Base-by-base conservation (phyloP, 2,797 vertebrate species). In the Hoplostethus mediterraneus region DNA sequence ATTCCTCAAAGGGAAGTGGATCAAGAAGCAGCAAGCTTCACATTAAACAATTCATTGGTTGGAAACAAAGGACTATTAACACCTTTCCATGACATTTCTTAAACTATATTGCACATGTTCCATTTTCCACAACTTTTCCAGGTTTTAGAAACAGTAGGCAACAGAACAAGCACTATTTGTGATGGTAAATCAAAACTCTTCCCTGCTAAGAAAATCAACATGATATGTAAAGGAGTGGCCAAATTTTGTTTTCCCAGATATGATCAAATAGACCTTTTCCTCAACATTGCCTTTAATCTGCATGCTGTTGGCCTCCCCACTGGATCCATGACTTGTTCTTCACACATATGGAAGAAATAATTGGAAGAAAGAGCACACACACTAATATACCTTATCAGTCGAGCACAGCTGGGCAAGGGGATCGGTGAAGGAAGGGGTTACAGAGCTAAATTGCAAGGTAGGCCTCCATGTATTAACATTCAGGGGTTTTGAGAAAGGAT, bases 311-410 rank as follows among this genome's bases (percentile, higher is more conserved):
- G 71, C 83, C 73, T 85, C 75, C 81, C 59, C 73, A 71, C 75
- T 63, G 72, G 85, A 91, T 92, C 82, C 63, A 79, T 86, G 86
- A 90, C 85, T 90, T 89, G 90, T 89, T 91, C 87, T 86, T 77
- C 79, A 88, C 75, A 88, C 78, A 89, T 76, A 79, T 84, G 84
- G 90, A 79, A 90, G 82, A 89, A 91, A 86, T 88, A 87, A 89
- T 81, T 87, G 89, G 82, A 88, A 79, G 83, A 88, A 83, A 88
- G 73, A 87, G 76, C 84, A 82, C 77, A 79, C 48, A 76, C 61
- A 77, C 84, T 91, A 90, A 91, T 91, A 87, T 87, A 87, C 61
- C 79, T 92, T 93, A 94, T 93, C 91, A 90, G 90, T 79, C 69
- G 73, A 66, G 66, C 88, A 83, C 91, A 93, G 92, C 86, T 85